Evolutionary conservation across 2,888 invertebrate species (phyloP).

Genomic region (Ichneumoninae sp.): DNA sequence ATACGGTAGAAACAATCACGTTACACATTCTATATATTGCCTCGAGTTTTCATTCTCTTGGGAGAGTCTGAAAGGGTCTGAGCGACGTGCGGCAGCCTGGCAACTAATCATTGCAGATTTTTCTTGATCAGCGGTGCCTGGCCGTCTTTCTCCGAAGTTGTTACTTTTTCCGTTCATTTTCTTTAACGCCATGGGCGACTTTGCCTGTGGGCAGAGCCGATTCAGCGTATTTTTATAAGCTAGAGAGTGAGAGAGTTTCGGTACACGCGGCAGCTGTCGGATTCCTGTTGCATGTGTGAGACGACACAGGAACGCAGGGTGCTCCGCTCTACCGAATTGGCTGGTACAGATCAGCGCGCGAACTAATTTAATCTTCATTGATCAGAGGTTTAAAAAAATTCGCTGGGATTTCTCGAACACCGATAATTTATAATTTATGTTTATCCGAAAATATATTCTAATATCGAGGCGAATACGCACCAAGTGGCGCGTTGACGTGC

Average conservation of each 20-base stretch:
- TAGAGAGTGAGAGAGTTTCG: slow-evolving; percentile 22
- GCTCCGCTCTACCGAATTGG: background rate
- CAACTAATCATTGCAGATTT: slow-evolving; percentile 61
- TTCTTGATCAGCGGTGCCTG: slow-evolving; percentile 39
- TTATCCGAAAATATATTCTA: slow-evolving; percentile 20
- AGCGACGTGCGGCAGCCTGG: slow-evolving; percentile 29
- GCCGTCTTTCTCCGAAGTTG: slow-evolving; percentile 7
- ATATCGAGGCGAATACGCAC: background rate
- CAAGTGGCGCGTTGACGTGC: slow-evolving; percentile 15
- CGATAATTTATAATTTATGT: background rate
- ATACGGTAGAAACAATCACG: background rate
- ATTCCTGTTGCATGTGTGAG: slow-evolving; percentile 40
- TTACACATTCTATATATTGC: background rate
- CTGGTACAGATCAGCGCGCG: background rate
- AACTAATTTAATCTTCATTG: slow-evolving; percentile 31
- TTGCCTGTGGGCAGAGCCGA: slow-evolving; percentile 14
- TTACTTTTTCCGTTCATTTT: slow-evolving; percentile 38
- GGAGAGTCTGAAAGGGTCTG: background rate
- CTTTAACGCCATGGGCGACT: slow-evolving; percentile 18
- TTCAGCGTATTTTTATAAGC: slow-evolving; percentile 59
- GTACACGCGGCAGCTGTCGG: slow-evolving; percentile 62
- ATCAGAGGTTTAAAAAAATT: background rate
- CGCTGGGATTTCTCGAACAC: background rate
- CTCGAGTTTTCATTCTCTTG: background rate
- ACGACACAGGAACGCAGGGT: slow-evolving; percentile 14